phyloP scores from a whole-genome alignment of 2,888 invertebrate genomes.

The Orthosia incerta region DNA sequence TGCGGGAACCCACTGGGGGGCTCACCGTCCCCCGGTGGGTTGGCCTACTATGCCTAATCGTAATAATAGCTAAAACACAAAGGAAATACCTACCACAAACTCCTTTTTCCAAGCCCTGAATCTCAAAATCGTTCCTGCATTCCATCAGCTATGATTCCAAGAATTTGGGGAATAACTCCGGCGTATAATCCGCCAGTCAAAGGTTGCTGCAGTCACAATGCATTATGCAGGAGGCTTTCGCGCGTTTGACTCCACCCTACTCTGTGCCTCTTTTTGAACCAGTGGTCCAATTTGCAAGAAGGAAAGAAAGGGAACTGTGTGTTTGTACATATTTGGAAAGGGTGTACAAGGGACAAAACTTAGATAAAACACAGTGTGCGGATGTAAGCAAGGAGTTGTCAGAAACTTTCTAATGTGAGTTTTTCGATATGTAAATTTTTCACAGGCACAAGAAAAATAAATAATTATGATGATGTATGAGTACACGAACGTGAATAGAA shows the following conservation, averaged over 20 bases:
- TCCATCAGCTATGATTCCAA: slow-evolving; percentile 16
- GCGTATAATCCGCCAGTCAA: slow-evolving; percentile 79
- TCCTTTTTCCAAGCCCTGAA: neutral
- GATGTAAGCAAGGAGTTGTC: too few species aligned
- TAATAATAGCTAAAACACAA: neutral
- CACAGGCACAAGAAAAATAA: too few species aligned
- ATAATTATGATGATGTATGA: too few species aligned
- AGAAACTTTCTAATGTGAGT: too few species aligned
- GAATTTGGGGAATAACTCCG: slow-evolving; percentile 76
- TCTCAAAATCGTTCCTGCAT: neutral
- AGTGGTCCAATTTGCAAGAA: slow-evolving; percentile 40
- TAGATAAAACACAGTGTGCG: too few species aligned
- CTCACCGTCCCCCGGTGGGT: too few species aligned
- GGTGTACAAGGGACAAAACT: too few species aligned
- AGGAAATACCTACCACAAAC: neutral
- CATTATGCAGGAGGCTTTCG: slow-evolving; percentile 85
- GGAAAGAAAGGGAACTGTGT: neutral
- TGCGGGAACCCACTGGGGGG: too few species aligned
- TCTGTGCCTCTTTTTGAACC: slow-evolving; percentile 65
- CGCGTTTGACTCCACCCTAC: slow-evolving; percentile 72
- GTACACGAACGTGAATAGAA: too few species aligned
- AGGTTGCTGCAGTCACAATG: slow-evolving; percentile 82
- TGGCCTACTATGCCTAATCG: too few species aligned
- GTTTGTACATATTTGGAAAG: neutral
- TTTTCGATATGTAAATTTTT: too few species aligned